Base-by-base conservation (phyloP, 2,888 invertebrate species). In the Tetranychus truncatus region DNA sequence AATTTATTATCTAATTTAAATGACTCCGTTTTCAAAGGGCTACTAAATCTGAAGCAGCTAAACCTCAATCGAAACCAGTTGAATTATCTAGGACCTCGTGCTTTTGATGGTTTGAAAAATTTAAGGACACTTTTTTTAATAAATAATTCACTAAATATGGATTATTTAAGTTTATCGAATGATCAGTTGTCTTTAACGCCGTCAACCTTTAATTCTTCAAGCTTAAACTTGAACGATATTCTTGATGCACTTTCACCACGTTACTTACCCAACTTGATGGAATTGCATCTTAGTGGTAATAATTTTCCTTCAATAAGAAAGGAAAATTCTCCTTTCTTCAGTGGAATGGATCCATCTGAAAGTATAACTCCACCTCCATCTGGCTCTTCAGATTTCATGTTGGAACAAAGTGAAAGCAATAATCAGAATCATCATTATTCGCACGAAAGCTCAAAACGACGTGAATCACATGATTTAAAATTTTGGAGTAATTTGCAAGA, bases 11-110 rank as follows among this genome's bases (percentile, higher is more conserved):
- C 20, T n/a, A 69, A 69, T 24, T 24, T 69, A 69, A 69, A 20
- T 69, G 69, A 69, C n/a, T 69, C 69, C 21, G 69, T 69, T 9
- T 69, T 69, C 69, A 69, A 24, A 11, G 21, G 34, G n/a, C 69
- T 69, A 9, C 9, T n/a, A 11, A 69, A 69, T 20, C 69, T 69
- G 21, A 24, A 69, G n/a, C 20, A 20, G 1, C 24, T 69, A 5
- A 24, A 69, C 11, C 24, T 69, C 21, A 69, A 20, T 20, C n/a
- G 15, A 69, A 69, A 69, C 24, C 20, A 21, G 34, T 24, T 69
- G 11, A 69, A 69, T 69, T 69, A 24, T 24, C n/a, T 69, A 20
- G 20, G 6, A 24, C 21, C 69, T 18, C 20, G 34, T 18, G n/a
- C n/a, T 24, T 69, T 69, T 24, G 9, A 11, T 24, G 69, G 69